These are phyloP conservation scores for Lathamus discolor DNA, from an alignment of 2,113 vertebrate genomes.

Conservation along the genomic window DNA sequence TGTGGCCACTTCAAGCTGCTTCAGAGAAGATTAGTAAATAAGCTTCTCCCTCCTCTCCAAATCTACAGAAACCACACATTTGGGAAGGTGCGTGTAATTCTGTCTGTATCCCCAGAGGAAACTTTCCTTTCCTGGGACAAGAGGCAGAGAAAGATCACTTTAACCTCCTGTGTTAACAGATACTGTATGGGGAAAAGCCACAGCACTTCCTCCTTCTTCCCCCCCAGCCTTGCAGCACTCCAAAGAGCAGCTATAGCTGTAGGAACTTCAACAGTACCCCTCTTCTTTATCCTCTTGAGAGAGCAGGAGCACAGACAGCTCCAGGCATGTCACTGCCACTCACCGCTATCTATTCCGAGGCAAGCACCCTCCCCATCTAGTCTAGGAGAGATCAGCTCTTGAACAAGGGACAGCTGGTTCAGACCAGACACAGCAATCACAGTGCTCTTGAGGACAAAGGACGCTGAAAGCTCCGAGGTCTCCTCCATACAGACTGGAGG, in stretches of 20 bases:
- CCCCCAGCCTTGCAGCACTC: neutral
- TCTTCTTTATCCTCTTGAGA: neutral
- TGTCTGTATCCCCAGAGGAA: neutral
- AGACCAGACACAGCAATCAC: neutral
- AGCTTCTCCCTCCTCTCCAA: neutral
- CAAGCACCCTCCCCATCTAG: neutral
- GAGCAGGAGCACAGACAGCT: neutral
- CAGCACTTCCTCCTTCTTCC: neutral
- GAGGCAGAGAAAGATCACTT: neutral
- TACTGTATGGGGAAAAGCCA: neutral
- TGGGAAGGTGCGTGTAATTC: neutral
- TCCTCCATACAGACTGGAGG: neutral
- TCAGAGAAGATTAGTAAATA: neutral
- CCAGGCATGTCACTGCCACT: conserved; percentile 24
- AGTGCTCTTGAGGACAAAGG: conserved; percentile 10
- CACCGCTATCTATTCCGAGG: conserved; percentile 15
- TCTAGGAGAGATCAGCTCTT: conserved; percentile 15
- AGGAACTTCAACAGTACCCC: rapidly evolving
- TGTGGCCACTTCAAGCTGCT: neutral
- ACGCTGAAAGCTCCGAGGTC: neutral
- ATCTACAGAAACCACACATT: neutral
- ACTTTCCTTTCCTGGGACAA: neutral
- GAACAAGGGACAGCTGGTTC: conserved; percentile 26
- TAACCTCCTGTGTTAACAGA: neutral
- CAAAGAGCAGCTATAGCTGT: neutral